A percentile compares a stretch with the other conserved stretches of the same genome.
Evolutionary conservation across 2,113 vertebrate species (phyloP).

Genomic region (Rhea pennata): DNA sequence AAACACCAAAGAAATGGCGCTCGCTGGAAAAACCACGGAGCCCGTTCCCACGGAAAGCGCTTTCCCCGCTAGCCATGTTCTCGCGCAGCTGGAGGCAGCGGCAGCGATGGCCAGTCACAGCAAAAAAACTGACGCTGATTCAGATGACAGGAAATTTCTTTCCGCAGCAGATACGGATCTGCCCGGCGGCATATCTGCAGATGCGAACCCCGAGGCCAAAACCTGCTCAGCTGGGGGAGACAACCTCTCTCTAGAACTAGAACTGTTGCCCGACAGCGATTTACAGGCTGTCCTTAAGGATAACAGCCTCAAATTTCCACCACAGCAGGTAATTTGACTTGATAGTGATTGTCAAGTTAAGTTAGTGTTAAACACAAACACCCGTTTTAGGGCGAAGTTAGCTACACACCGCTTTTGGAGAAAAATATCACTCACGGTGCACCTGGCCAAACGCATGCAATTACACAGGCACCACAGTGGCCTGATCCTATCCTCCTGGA

Average conservation of each 20-base stretch:
- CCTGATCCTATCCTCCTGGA: background rate
- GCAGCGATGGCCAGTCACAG: background rate
- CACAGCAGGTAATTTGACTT: slow-evolving; percentile 36
- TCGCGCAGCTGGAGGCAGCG: background rate
- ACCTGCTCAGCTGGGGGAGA: background rate
- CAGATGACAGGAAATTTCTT: background rate
- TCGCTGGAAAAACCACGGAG: background rate
- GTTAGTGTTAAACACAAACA: background rate
- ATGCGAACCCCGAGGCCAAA: background rate
- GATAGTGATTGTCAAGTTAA: no score
- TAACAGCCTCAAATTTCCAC: background rate
- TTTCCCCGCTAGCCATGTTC: background rate
- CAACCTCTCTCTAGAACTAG: background rate
- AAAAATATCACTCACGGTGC: background rate
- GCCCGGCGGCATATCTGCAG: background rate
- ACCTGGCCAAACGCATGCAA: background rate
- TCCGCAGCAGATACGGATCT: background rate
- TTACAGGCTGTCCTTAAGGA: slow-evolving; percentile 5
- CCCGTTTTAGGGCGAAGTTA: background rate
- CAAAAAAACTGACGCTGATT: background rate
- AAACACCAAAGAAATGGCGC: background rate
- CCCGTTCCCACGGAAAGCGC: background rate
- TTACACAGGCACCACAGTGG: no score
- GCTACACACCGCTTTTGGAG: background rate
- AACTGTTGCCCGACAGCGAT: slow-evolving; percentile 58